Percentiles rank a stretch among this genome's conserved stretches.
These are phyloP conservation scores for Syrphus vitripennis DNA, from an alignment of 2,888 invertebrate genomes.

Conservation along the genomic window DNA sequence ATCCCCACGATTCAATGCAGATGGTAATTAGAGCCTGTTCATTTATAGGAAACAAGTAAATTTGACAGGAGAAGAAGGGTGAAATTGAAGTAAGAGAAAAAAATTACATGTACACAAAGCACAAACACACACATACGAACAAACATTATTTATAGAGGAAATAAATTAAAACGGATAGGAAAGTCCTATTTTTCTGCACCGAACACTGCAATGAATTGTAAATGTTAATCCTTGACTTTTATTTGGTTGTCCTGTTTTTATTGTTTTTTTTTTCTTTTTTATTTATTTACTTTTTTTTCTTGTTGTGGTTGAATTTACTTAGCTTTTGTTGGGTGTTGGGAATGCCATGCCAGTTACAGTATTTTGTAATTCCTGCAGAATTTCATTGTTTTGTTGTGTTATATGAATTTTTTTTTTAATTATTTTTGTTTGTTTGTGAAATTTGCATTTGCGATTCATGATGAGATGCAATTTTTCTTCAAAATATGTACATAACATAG, in stretches of 20 bases:
- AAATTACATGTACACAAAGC: background rate
- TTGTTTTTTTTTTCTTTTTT: background rate
- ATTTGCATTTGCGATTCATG: background rate
- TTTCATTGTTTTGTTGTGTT: background rate
- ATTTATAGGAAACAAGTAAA: conserved; percentile 37
- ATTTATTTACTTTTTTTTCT: background rate
- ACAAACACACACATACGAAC: background rate
- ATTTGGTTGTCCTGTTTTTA: conserved; percentile 51
- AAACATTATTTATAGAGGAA: conserved; percentile 9
- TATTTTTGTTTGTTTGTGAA: background rate
- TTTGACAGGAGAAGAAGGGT: background rate
- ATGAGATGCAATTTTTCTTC: background rate
- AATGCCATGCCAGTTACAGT: background rate
- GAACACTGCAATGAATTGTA: conserved; percentile 37
- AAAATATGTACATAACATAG: background rate
- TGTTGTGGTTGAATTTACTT: conserved; percentile 9
- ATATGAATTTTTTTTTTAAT: background rate
- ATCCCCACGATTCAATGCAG: conserved; percentile 55
- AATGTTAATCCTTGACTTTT: conserved; percentile 68
- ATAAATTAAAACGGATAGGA: conserved; percentile 53
- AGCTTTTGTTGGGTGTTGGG: background rate
- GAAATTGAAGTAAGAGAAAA: background rate
- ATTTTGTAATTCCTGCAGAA: background rate
- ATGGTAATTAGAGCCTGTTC: conserved; percentile 63
- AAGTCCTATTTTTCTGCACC: conserved; percentile 32